A percentile compares a stretch with the other conserved stretches of the same genome.
phyloP scores from a whole-genome alignment of 2,113 vertebrate genomes.

The Melospiza georgiana region DNA sequence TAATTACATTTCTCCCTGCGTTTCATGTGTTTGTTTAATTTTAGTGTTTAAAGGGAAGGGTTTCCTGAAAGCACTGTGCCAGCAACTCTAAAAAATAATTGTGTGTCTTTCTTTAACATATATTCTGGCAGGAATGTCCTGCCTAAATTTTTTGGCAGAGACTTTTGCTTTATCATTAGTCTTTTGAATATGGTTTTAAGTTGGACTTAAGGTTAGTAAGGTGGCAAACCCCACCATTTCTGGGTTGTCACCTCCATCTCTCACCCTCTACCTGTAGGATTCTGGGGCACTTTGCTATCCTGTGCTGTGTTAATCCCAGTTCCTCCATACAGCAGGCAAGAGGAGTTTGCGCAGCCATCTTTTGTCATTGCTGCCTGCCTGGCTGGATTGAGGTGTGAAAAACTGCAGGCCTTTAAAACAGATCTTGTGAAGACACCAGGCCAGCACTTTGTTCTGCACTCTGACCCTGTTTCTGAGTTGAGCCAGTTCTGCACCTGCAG shows the following conservation, averaged over 20 bases:
- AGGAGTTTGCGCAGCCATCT: background rate
- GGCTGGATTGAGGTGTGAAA: background rate
- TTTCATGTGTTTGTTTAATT: conserved; percentile 69
- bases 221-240: background rate
- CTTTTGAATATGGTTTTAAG: background rate
- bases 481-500: background rate
- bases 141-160: conserved; percentile 2
- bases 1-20: conserved; percentile 58
- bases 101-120: conserved; percentile 31
- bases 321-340: background rate
- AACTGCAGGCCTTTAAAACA: background rate
- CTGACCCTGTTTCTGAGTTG: background rate
- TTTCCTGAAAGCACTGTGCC: conserved; percentile 47
- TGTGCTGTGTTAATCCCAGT: background rate
- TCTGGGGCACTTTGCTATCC: background rate
- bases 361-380: background rate
- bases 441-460: background rate
- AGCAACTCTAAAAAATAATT: conserved; percentile 55
- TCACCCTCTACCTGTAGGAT: background rate
- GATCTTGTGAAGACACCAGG: background rate
- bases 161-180: conserved; percentile 30
- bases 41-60: conserved; percentile 65
- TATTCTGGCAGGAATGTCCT: conserved; percentile 22
- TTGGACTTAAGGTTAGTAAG: background rate
- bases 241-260: background rate